These are phyloP conservation scores for Notarius quadriscutis DNA, from an alignment of 2,113 vertebrate species.

Conservation along the genomic window DNA sequence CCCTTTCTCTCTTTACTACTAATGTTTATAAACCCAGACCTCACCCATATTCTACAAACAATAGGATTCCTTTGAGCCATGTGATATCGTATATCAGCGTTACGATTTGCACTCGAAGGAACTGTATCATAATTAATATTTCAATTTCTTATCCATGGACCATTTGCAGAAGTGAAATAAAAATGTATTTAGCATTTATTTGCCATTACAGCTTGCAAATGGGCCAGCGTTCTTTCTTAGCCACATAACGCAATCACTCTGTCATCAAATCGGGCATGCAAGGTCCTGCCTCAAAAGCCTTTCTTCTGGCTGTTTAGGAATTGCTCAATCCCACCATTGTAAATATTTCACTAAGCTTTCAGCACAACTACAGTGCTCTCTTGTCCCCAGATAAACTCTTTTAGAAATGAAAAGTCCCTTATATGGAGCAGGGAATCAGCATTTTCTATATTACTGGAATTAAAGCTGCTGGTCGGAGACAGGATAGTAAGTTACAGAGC, in stretches of 20 bases:
- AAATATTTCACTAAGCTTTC: constrained; percentile 49
- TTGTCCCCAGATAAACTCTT: constrained; percentile 15
- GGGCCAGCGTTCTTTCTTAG: constrained; percentile 11
- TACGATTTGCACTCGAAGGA: background rate
- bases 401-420: background rate
- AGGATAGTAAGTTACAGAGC: background rate
- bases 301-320: constrained; percentile 39
- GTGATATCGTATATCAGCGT: background rate
- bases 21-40: constrained; percentile 6
- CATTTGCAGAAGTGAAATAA: background rate
- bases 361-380: constrained; percentile 16
- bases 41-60: constrained; percentile 33
- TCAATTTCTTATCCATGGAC: background rate
- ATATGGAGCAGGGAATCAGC: background rate
- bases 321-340: constrained; percentile 39
- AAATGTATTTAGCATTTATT: constrained; percentile 30
- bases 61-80: constrained; percentile 12
- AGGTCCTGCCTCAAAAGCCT: constrained; percentile 51
- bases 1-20: background rate
- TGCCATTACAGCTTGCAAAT: constrained; percentile 15
- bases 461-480: background rate
- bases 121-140: background rate
- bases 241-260: constrained; percentile 39
- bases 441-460: background rate
- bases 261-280: constrained; percentile 45